Evolutionary conservation across 2,113 vertebrate species (phyloP), one percentile per base, ranked within the genome.

Genomic region (Pavo muticus): DNA sequence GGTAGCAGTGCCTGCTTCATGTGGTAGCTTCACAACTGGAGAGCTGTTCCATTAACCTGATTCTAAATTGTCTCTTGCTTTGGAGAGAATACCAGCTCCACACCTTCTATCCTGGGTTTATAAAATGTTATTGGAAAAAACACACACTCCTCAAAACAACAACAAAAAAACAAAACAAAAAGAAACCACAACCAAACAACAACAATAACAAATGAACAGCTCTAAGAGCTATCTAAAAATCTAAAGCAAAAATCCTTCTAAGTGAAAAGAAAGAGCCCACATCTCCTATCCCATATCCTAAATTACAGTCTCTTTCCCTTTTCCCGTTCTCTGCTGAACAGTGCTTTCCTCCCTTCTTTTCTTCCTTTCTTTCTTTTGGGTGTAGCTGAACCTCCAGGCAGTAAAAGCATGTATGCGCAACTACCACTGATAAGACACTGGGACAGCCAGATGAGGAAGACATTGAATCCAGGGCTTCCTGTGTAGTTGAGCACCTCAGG

Each of bases 171-270:
- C 17, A 44, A 44, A 47, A 24, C 23, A 50, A 24, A 11, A 48
- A 48, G 21, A 45, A 45, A 10, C 19, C 12, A 12, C 48, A 29
- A 29, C 10, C 3, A 44, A 9, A 4, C 1, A 7, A 24, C 21
- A 39, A 48, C 56, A 54, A 29, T 30, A 25, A 4, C 14, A 5
- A 3, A 37, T 56, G 63, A 40, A 1, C 5, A 16, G 40, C 25
- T 12, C 56, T 19, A 32, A 57, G 56, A 76, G 76, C 9, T 56
- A 30, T 10, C 8, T 54, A 50, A 80, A 73, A 69, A 48, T 18
- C 23, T 9, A 27, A 37, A 27, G 3, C 13, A 5, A 16, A 37
- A 78, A 64, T 25, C 0, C 6, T 64, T 1, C 6, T 47, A 71
- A 83, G 16, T 39, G 59, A 64, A 72, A 71, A n/a, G 27, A 57